phyloP scores from a whole-genome alignment of 2,888 invertebrate genomes.

The Actias luna region DNA sequence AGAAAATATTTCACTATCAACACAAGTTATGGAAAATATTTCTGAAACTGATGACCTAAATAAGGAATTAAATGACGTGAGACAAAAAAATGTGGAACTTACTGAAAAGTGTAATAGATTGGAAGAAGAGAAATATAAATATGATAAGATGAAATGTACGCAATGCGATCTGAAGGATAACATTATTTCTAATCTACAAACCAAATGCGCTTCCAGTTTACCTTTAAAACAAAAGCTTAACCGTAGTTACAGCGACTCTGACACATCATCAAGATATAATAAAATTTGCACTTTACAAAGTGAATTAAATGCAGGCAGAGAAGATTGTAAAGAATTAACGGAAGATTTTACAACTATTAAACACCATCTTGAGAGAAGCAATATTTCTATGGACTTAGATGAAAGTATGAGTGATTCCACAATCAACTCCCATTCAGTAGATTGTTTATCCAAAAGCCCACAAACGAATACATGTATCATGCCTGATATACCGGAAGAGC shows the following conservation, averaged over 20 bases:
- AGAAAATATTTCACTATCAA: conserved; percentile 80
- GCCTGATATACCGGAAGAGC: conserved; percentile 51
- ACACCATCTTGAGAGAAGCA: conserved; percentile 62
- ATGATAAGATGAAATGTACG: conserved; percentile 32
- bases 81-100: conserved; percentile 41
- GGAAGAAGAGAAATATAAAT: conserved; percentile 31
- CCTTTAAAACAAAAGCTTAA: conserved; percentile 46
- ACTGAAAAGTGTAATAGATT: conserved; percentile 39
- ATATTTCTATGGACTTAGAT: conserved; percentile 64
- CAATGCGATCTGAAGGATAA: conserved; percentile 48
- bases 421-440: conserved; percentile 41
- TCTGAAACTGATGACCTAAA: conserved; percentile 78
- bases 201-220: conserved; percentile 28
- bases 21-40: conserved; percentile 80
- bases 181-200: conserved; percentile 36
- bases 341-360: conserved; percentile 71
- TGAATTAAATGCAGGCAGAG: conserved; percentile 64
- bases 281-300: conserved; percentile 69
- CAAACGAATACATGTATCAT: conserved; percentile 40
- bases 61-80: conserved; percentile 53
- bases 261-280: conserved; percentile 59
- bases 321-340: conserved; percentile 69
- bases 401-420: conserved; percentile 55
- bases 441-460: conserved; percentile 31
- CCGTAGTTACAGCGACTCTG: conserved; percentile 65